Percentiles rank a stretch among this genome's conserved stretches.
Evolutionary conservation across 2,888 invertebrate species (phyloP).

Genomic region (Lepidonotus clava): DNA sequence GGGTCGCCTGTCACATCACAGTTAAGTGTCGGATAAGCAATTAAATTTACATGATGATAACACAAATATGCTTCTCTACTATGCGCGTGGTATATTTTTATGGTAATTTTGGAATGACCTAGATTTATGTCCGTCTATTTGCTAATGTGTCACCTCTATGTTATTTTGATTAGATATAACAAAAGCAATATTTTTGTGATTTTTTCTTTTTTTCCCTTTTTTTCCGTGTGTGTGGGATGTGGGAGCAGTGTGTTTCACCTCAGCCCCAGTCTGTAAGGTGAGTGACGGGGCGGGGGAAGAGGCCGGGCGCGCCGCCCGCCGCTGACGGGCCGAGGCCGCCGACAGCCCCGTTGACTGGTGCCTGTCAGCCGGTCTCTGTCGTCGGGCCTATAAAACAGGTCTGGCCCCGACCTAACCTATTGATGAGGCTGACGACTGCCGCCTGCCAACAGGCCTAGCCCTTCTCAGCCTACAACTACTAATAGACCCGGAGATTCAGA

Average conservation of each 20-base stretch:
- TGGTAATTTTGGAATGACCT: no score
- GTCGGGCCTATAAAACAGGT: background rate
- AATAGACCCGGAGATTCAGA: no score
- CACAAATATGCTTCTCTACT: no score
- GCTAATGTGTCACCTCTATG: background rate
- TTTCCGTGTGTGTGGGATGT: background rate
- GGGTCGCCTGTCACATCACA: no score
- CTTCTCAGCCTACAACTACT: no score
- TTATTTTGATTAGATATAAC: background rate
- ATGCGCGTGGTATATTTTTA: no score
- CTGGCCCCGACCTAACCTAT: background rate
- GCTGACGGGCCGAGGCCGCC: constrained; percentile 3
- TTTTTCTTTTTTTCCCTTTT: background rate
- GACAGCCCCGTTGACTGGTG: constrained; percentile 30
- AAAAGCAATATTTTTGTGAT: background rate
- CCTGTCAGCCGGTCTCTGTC: constrained; percentile 26
- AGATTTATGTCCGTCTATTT: no score
- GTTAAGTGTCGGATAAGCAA: no score
- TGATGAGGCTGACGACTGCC: background rate
- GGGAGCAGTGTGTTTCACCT: background rate
- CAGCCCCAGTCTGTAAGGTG: no score
- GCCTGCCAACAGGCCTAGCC: no score
- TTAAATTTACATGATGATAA: no score
- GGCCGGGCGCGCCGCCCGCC: background rate
- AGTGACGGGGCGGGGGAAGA: constrained; percentile 14